phyloP scores from a whole-genome alignment of 2,888 invertebrate genomes.

The Drosophila subsilvestris region DNA sequence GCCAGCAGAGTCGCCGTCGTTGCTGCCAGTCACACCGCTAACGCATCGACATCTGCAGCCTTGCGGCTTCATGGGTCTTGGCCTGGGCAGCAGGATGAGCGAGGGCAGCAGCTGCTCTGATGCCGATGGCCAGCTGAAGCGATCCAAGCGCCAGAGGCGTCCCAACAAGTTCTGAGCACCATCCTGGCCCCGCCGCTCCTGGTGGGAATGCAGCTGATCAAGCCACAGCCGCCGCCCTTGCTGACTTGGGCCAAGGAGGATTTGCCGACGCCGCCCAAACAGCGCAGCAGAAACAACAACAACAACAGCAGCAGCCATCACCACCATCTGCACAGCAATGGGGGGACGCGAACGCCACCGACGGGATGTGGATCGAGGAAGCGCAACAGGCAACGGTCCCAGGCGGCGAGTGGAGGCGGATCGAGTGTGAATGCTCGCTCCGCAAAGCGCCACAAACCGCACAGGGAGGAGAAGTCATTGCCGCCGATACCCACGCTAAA shows the following conservation, averaged over 20 bases:
- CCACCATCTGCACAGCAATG: conserved; percentile 56
- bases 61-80: not conserved
- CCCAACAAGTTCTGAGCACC: conserved; percentile 90
- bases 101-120: conserved; percentile 85
- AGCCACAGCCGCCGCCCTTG: conserved; percentile 87
- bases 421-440: conserved; percentile 47
- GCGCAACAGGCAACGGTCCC: conserved; percentile 55
- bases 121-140: conserved; percentile 86
- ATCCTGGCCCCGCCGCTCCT: conserved; percentile 75
- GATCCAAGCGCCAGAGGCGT: conserved; percentile 92
- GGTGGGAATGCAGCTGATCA: conserved; percentile 82
- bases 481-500: conserved; percentile 85
- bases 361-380: conserved; percentile 50
- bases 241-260: conserved; percentile 91
- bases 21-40: conserved; percentile 55
- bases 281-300: conserved; percentile 57
- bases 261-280: conserved; percentile 86
- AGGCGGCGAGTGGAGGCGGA: conserved; percentile 38
- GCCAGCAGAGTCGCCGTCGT: conserved; percentile 47
- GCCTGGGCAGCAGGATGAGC: conserved; percentile 66
- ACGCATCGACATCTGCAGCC: conserved; percentile 60
- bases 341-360: conserved; percentile 19
- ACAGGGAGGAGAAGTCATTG: conserved; percentile 68
- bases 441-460: conserved; percentile 67
- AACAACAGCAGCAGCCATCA: conserved; percentile 50